phyloP scores from a whole-genome alignment of 2,888 invertebrate species.

The Caenorhabditis sinica region DNA sequence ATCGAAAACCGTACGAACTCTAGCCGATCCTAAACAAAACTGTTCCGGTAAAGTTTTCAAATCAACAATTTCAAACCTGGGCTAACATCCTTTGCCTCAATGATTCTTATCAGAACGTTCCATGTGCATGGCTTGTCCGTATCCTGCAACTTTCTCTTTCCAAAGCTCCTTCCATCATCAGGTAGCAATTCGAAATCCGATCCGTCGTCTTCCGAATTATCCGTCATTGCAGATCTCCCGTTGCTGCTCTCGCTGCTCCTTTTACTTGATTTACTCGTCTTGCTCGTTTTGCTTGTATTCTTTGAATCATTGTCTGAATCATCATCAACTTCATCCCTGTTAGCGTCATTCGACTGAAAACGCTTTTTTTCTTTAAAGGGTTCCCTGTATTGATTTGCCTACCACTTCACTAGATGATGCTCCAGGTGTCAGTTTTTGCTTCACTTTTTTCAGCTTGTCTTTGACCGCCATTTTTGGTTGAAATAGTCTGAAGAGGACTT shows the following conservation, averaged over 20 bases:
- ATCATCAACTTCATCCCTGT: slow-evolving; percentile 25
- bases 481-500: not conserved
- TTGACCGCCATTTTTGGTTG: slow-evolving; percentile 26
- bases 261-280: slow-evolving; percentile 9
- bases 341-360: not conserved
- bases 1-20: slow-evolving; percentile 68
- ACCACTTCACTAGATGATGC: slow-evolving; percentile 39
- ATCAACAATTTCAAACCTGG: slow-evolving; percentile 23
- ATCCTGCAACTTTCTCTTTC: slow-evolving; percentile 62
- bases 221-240: slow-evolving; percentile 20
- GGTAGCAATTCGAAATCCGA: slow-evolving; percentile 44
- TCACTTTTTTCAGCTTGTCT: slow-evolving; percentile 49
- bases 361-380: not conserved
- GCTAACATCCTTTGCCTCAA: slow-evolving; percentile 73
- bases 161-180: slow-evolving; percentile 63
- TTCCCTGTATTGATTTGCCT: not conserved
- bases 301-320: slow-evolving; percentile 34
- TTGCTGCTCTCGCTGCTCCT: not conserved
- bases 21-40: slow-evolving; percentile 53
- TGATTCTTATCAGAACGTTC: slow-evolving; percentile 72
- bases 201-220: slow-evolving; percentile 38
- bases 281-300: slow-evolving; percentile 11
- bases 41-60: not conserved
- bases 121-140: slow-evolving; percentile 70
- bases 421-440: slow-evolving; percentile 30